phyloP scores from a whole-genome alignment of 2,113 vertebrate species.

The Heterocephalus glaber region DNA sequence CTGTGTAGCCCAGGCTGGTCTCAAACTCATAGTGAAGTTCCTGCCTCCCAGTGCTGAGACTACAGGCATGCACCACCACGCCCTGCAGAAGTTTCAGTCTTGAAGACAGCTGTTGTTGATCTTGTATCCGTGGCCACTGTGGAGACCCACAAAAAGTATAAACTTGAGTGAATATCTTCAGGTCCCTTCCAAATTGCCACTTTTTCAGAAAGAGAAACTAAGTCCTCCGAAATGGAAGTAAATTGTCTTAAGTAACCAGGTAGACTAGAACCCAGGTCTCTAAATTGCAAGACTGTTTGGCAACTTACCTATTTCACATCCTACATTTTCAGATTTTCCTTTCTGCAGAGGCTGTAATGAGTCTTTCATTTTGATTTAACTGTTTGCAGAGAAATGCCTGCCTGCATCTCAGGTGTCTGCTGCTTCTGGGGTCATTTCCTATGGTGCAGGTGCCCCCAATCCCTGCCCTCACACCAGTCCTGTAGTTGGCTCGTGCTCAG shows the following conservation, averaged over 20 bases:
- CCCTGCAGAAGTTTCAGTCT: background rate
- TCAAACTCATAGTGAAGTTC: background rate
- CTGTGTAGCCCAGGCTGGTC: background rate
- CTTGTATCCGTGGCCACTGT: background rate
- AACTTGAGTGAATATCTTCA: background rate
- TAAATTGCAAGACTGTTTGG: background rate
- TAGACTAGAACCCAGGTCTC: background rate
- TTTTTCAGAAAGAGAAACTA: background rate
- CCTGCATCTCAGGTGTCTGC: background rate
- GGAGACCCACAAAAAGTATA: background rate
- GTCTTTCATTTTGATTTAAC: background rate
- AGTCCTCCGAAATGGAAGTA: background rate
- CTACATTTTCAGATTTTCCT: background rate
- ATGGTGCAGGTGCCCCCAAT: background rate
- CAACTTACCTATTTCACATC: background rate
- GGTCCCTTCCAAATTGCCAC: background rate
- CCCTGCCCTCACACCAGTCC: background rate
- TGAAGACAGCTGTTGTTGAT: background rate
- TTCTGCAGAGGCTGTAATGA: background rate
- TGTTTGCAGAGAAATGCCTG: background rate
- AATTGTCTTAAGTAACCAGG: background rate
- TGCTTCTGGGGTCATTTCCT: background rate
- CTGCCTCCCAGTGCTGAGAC: background rate
- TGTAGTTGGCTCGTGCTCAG: background rate
- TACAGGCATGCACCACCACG: background rate